Evolutionary conservation across 2,797 vertebrate species (phyloP).

Genomic region (Picus viridis): DNA sequence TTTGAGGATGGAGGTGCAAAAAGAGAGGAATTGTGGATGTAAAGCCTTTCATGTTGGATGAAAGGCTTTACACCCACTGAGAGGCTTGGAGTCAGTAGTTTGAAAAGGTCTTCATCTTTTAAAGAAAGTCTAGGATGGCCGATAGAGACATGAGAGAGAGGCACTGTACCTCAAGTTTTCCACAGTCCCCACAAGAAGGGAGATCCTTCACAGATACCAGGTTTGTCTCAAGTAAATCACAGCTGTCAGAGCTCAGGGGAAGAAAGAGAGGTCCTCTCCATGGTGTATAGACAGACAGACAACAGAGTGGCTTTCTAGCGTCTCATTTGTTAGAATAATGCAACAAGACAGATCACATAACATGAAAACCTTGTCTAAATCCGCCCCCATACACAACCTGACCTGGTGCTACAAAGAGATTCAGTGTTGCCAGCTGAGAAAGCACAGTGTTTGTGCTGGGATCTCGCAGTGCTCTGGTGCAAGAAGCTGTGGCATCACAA

Average conservation of each 20-base stretch:
- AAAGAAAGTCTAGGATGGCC: not conserved
- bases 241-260: not conserved
- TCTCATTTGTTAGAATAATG: conserved; percentile 52
- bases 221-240: not conserved
- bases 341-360: conserved; percentile 31
- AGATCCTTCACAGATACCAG: not conserved
- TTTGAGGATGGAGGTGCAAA: not conserved
- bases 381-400: not conserved
- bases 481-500: not conserved
- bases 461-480: not conserved
- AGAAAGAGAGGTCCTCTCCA: not conserved
- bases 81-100: not conserved
- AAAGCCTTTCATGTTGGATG: not conserved
- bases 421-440: conserved; percentile 24
- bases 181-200: not conserved
- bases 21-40: not conserved
- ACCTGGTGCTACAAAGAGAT: conserved; percentile 35
- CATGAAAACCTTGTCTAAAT: conserved; percentile 21
- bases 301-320: not conserved
- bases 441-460: not conserved
- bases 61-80: not conserved
- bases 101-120: not conserved
- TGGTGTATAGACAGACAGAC: not conserved
- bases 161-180: not conserved
- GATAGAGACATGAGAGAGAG: not conserved